These are phyloP conservation scores for Zootoca vivipara DNA, from an alignment of 2,113 vertebrate species.

Conservation along the genomic window DNA sequence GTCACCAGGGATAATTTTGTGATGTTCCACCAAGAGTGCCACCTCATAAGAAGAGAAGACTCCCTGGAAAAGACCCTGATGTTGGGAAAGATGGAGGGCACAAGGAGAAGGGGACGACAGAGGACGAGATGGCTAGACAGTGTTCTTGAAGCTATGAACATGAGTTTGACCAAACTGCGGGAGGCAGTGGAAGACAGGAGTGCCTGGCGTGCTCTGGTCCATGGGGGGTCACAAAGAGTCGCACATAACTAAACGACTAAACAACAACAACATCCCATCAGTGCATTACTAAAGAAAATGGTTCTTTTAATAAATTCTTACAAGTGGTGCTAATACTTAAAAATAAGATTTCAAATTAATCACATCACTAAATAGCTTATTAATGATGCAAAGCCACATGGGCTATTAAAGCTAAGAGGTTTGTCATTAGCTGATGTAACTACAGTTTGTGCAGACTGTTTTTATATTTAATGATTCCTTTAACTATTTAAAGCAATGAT, in stretches of 20 bases:
- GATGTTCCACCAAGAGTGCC: neutral
- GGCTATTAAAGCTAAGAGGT: conserved; percentile 26
- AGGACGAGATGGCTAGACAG: too few relatives aligned
- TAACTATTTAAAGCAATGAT: neutral
- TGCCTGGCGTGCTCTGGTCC: too few relatives aligned
- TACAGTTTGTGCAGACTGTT: neutral
- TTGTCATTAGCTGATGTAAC: conserved; percentile 30
- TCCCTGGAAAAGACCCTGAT: too few relatives aligned
- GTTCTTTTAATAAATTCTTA: neutral
- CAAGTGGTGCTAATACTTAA: conserved; percentile 4
- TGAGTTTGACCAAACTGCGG: too few relatives aligned
- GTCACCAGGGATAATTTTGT: neutral
- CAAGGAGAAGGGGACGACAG: too few relatives aligned
- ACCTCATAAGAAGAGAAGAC: too few relatives aligned
- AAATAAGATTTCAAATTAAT: conserved; percentile 1
- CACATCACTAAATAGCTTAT: conserved; percentile 18
- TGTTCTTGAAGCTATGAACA: too few relatives aligned
- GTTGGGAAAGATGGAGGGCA: too few relatives aligned
- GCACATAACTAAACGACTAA: too few relatives aligned
- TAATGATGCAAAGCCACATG: conserved; percentile 26
- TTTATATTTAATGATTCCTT: conserved; percentile 7
- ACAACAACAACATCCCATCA: too few relatives aligned
- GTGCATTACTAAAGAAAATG: neutral
- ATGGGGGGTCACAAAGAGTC: too few relatives aligned
- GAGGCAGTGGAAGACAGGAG: too few relatives aligned